Evolutionary conservation across 2,797 vertebrate genomes (phyloP).

Genomic region (Gobionotothen gibberifrons): DNA sequence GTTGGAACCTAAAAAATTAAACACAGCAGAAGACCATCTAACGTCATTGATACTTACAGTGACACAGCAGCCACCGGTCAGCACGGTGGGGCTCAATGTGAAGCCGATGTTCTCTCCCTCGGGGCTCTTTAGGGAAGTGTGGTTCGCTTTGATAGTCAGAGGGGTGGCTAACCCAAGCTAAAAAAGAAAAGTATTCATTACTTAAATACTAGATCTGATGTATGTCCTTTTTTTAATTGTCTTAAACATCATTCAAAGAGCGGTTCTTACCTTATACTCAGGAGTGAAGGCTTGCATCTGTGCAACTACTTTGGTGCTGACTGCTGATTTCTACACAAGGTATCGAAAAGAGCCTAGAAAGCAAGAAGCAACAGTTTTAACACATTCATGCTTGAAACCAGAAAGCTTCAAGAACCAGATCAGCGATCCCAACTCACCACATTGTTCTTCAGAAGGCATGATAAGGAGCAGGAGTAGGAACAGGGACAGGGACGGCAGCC

Average conservation of each 20-base stretch:
- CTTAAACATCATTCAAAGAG: too few relatives aligned
- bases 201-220: too few relatives aligned
- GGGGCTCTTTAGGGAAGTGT: slow-evolving; percentile 47
- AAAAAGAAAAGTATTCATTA: neutral
- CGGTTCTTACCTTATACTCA: too few relatives aligned
- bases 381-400: too few relatives aligned
- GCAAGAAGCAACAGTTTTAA: too few relatives aligned
- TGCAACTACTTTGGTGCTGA: slow-evolving; percentile 18
- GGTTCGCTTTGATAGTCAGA: slow-evolving; percentile 43
- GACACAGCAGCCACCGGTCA: slow-evolving; percentile 44
- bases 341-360: slow-evolving; percentile 34
- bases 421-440: slow-evolving; percentile 20
- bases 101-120: slow-evolving; percentile 48
- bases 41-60: slow-evolving; percentile 33
- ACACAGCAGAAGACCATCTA: neutral
- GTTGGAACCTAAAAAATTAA: too few relatives aligned
- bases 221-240: too few relatives aligned
- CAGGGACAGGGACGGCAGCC: neutral
- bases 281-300: neutral
- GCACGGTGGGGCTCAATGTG: neutral
- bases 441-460: slow-evolving; percentile 33
- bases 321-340: slow-evolving; percentile 30
- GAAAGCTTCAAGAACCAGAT: too few relatives aligned
- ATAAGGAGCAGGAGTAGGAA: neutral
- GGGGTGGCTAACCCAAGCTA: slow-evolving; percentile 52